Base-by-base conservation (phyloP, 2,888 invertebrate genomes). In the Omphaloscelis lunosa region DNA sequence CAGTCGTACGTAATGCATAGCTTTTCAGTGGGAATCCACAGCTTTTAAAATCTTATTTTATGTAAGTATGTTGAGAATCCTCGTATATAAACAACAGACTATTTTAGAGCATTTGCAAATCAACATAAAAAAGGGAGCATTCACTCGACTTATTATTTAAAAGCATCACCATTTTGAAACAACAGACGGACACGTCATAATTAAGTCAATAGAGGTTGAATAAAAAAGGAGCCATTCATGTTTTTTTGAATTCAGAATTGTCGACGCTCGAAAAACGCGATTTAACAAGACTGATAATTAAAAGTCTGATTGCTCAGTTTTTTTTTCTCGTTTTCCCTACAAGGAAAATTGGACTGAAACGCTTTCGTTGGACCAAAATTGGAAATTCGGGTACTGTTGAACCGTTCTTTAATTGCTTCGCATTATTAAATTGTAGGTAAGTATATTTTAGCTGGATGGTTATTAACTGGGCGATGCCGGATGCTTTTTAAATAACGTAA, bases 261-360 rank as follows among this genome's bases (percentile, higher is more conserved):
- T 76, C 72, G 77, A 77, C 77, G 75, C 62, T 69, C 61, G 67
- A 71, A 80, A 81, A 84, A 77, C 81, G 86, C 79, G 86, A 89
- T 90, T 89, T 89, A 90, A 90, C 91, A 86, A 87, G 88, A 82
- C 86, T 89, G 90, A 90, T 91, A 90, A 91, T 91, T 91, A 88
- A 88, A 90, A 91, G 86, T 89, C 88, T 78, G 89, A 90, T 88
- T 90, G 88, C 80, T 87, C 87, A 83, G 82, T 85, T 88, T 86
- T 86, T 58, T 86, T 88, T 82, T 71, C 62, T 51, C 84, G 62
- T 84, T 89, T 90, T 86, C 84, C 85, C 83, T 85, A 81, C 76
- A 86, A 89, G 85, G 87, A 86, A 88, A 90, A 90, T 88, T 85
- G 87, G 83, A 76, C 68, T 29, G 66, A 83, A 85, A 81, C 83